These are phyloP conservation scores for Drosophila borborema DNA, from an alignment of 2,888 invertebrate genomes.

Conservation along the genomic window DNA sequence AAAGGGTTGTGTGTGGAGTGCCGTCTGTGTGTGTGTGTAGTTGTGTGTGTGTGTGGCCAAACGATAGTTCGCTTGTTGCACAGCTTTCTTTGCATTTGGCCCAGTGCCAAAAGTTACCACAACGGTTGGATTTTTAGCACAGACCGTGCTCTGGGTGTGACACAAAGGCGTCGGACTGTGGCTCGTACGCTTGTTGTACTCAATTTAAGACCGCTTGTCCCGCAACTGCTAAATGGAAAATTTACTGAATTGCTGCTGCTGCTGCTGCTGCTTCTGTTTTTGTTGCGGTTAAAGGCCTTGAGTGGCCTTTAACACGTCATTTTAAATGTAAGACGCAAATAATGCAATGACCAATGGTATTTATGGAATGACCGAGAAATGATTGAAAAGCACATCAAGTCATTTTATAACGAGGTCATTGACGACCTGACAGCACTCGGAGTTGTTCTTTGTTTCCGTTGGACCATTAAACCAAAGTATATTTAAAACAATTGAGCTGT, in stretches of 20 bases:
- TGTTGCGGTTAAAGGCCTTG: slow-evolving; percentile 36
- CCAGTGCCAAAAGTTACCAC: slow-evolving; percentile 57
- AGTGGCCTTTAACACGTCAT: slow-evolving; percentile 36
- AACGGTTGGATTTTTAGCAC: slow-evolving; percentile 9
- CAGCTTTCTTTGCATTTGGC: slow-evolving; percentile 57
- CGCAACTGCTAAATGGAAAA: slow-evolving; percentile 53
- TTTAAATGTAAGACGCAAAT: slow-evolving; percentile 33
- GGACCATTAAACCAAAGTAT: background rate
- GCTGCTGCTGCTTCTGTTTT: slow-evolving; percentile 6
- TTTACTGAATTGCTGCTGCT: slow-evolving; percentile 37
- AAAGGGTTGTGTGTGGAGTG: slow-evolving; percentile 3
- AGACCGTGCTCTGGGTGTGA: slow-evolving; percentile 51
- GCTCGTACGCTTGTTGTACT: slow-evolving; percentile 23
- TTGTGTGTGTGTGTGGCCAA: background rate
- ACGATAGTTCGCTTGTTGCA: slow-evolving; percentile 39
- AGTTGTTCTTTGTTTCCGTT: background rate
- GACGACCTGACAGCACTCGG: background rate
- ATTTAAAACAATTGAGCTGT: background rate
- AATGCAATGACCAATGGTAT: slow-evolving; percentile 27
- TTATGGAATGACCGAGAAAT: slow-evolving; percentile 26
- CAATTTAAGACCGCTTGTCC: slow-evolving; percentile 39
- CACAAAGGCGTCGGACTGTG: slow-evolving; percentile 54
- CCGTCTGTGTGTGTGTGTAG: background rate
- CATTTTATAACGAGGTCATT: slow-evolving; percentile 16
- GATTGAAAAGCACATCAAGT: slow-evolving; percentile 23